Conservation (phyloP, 1,140 invertebrate genomes). For the Panagrolaimus sp. region DNA sequence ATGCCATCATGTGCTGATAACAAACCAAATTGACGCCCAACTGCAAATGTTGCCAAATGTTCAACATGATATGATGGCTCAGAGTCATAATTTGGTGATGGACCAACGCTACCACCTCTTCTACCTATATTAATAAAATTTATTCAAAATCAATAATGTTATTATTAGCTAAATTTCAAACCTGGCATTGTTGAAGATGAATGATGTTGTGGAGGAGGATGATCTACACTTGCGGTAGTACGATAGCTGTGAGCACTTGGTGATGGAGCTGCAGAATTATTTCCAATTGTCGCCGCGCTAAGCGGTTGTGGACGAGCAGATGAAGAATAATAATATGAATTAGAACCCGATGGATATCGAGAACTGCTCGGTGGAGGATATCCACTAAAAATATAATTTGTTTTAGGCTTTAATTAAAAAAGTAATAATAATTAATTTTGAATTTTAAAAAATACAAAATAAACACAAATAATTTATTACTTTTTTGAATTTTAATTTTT, state of each 20-base stretch:
- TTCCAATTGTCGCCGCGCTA: not conserved
- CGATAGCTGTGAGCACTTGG: conserved; percentile 11
- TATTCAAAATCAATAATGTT: no score
- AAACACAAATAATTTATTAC: no score
- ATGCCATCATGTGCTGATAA: conserved; percentile 74
- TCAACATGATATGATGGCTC: conserved; percentile 77
- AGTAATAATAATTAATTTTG: no score
- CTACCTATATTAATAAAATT: not conserved
- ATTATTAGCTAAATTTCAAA: no score
- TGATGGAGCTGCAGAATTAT: not conserved
- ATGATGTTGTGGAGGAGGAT: not conserved
- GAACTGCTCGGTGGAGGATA: conserved; percentile 12
- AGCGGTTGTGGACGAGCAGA: conserved; percentile 1
- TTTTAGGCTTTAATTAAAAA: no score
- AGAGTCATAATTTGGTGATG: conserved; percentile 36
- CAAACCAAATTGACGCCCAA: conserved; percentile 62
- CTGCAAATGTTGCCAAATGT: conserved; percentile 93
- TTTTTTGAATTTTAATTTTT: no score
- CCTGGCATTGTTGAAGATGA: conserved; percentile 8
- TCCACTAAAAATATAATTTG: not conserved
- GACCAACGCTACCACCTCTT: conserved; percentile 13
- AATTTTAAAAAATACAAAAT: no score
- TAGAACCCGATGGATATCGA: conserved; percentile 9
- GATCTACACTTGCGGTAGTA: conserved; percentile 10
- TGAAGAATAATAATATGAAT: conserved; percentile 11